phyloP scores from a whole-genome alignment of 2,113 vertebrate genomes.

The Oxygymnocypris stewartii region DNA sequence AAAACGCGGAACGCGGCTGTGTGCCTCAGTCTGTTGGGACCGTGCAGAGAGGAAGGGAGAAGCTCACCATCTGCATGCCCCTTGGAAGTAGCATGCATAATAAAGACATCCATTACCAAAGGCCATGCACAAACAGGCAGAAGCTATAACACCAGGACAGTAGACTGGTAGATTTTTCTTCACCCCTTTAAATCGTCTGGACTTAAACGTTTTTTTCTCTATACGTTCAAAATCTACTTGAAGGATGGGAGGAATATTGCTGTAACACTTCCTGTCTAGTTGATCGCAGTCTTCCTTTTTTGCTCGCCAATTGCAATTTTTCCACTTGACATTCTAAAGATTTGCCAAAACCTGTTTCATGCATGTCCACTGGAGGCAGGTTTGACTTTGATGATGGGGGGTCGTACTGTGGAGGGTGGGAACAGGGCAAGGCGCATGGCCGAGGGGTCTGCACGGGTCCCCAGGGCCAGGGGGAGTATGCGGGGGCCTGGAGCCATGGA shows the following conservation, averaged over 20 bases:
- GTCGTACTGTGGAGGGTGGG: constrained; percentile 99
- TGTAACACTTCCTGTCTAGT: constrained; percentile 42
- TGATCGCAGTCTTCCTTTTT: constrained; percentile 45
- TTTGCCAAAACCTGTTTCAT: constrained; percentile 81
- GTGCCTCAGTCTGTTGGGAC: constrained; percentile 56
- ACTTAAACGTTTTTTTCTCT: constrained; percentile 21
- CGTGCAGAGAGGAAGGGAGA: constrained; percentile 67
- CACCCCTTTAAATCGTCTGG: constrained; percentile 30
- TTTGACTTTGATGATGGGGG: constrained; percentile 99
- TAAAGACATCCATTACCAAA: constrained; percentile 61
- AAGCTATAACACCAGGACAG: constrained; percentile 48
- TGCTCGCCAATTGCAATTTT: constrained; percentile 6
- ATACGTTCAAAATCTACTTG: background rate
- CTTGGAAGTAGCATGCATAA: constrained; percentile 65
- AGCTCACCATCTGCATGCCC: constrained; percentile 70
- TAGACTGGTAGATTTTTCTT: constrained; percentile 27
- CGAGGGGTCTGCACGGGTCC: constrained; percentile 97
- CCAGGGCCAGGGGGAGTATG: constrained; percentile 97
- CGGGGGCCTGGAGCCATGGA: constrained; percentile 96
- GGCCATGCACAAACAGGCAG: constrained; percentile 59
- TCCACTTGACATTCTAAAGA: constrained; percentile 76
- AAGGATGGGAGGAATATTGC: background rate
- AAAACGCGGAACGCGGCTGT: constrained; percentile 54
- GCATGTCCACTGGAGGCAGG: constrained; percentile 86
- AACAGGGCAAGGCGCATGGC: constrained; percentile 97